phyloP scores from a whole-genome alignment of 2,797 vertebrate genomes.

The Thripadectes ignobilis region DNA sequence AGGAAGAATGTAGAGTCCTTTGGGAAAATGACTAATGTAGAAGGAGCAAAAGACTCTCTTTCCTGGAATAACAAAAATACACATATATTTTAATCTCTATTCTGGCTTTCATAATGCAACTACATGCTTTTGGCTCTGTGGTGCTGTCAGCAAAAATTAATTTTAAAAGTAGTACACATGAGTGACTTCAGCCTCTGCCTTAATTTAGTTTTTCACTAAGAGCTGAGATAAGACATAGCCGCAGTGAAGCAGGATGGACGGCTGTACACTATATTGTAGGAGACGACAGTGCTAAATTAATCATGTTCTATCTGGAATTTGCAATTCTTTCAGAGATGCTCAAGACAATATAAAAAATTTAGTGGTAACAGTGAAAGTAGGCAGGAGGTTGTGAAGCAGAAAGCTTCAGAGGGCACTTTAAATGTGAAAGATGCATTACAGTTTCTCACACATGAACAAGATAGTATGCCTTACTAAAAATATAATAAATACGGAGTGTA shows the following conservation, averaged over 20 bases:
- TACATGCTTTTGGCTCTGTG: conserved; percentile 63
- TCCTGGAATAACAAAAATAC: conserved; percentile 66
- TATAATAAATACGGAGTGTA: conserved; percentile 61
- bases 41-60: conserved; percentile 63
- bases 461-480: conserved; percentile 71
- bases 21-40: conserved; percentile 62
- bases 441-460: conserved; percentile 73
- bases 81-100: conserved; percentile 69
- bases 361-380: conserved; percentile 82
- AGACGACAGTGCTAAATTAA: conserved; percentile 90
- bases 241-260: conserved; percentile 71
- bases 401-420: conserved; percentile 79
- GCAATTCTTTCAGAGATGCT: conserved; percentile 95
- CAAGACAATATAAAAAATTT: conserved; percentile 96
- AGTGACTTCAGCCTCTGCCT: conserved; percentile 66
- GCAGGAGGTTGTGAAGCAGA: conserved; percentile 81
- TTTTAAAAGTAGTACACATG: conserved; percentile 71
- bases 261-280: conserved; percentile 81
- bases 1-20: conserved; percentile 46
- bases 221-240: conserved; percentile 52
- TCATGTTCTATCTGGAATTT: conserved; percentile 95
- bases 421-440: conserved; percentile 80
- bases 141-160: conserved; percentile 77
- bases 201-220: conserved; percentile 76
- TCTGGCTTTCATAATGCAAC: conserved; percentile 65